phyloP scores from a whole-genome alignment of 2,888 invertebrate species.

The Phymatocera aterrima region DNA sequence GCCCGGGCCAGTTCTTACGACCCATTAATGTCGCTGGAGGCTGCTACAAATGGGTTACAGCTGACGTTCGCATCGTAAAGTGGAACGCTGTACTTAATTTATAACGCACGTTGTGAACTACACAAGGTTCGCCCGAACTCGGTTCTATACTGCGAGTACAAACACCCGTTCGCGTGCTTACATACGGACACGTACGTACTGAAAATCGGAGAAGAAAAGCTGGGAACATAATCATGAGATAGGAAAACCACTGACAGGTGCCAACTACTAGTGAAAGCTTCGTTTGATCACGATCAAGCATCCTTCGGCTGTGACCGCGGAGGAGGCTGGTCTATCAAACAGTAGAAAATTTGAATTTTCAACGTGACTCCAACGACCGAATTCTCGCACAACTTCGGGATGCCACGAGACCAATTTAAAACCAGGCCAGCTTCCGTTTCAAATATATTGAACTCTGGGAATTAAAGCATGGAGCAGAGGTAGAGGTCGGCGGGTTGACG shows the following conservation, averaged over 20 bases:
- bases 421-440: conserved; percentile 40
- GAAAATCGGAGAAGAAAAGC: too few species aligned
- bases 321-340: not conserved
- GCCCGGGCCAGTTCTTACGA: conserved; percentile 39
- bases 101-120: conserved; percentile 38
- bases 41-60: conserved; percentile 43
- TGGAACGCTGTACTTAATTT: conserved; percentile 41
- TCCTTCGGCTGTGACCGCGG: not conserved
- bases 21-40: conserved; percentile 39
- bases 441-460: conserved; percentile 48
- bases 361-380: not conserved
- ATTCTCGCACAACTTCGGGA: not conserved
- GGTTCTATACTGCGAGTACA: not conserved
- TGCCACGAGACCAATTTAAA: conserved; percentile 25
- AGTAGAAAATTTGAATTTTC: conserved; percentile 35
- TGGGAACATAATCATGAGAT: not conserved
- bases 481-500: conserved; percentile 43
- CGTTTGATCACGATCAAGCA: not conserved
- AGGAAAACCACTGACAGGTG: not conserved
- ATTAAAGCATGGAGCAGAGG: conserved; percentile 51
- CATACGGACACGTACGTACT: not conserved
- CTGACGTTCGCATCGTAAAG: conserved; percentile 46
- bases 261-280: not conserved
- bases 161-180: not conserved
- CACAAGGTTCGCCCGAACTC: not conserved